A percentile compares a stretch with the other conserved stretches of the same genome.
phyloP scores from a whole-genome alignment of 2,797 vertebrate genomes.

The Limnodromus scolopaceus region DNA sequence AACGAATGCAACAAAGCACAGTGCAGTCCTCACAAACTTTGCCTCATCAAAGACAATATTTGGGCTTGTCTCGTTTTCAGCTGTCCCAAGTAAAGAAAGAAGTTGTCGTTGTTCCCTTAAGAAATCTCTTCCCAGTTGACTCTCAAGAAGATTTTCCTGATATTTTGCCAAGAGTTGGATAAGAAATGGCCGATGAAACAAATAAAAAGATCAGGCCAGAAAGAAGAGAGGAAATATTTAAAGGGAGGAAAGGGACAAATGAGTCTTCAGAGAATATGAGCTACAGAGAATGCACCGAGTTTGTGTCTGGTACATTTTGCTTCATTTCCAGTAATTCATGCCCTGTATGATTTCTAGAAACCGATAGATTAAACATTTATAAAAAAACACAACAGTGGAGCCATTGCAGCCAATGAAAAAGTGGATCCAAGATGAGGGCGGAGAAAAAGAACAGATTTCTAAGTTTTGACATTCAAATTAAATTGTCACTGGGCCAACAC shows the following conservation, averaged over 20 bases:
- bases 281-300: constrained; percentile 6
- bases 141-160: constrained; percentile 18
- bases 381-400: background rate
- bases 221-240: constrained; percentile 48
- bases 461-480: background rate
- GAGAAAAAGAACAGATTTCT: background rate
- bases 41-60: background rate
- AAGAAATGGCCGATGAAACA: constrained; percentile 23
- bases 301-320: constrained; percentile 54
- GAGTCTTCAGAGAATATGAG: constrained; percentile 48
- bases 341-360: background rate
- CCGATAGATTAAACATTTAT: background rate
- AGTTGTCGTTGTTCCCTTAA: background rate
- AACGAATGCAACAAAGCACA: background rate
- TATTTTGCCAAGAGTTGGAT: constrained; percentile 13
- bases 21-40: background rate
- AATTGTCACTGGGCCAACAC: background rate
- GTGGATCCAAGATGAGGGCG: background rate
- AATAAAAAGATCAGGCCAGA: constrained; percentile 17
- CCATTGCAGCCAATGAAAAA: background rate
- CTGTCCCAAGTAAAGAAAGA: background rate
- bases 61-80: background rate
- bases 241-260: constrained; percentile 37
- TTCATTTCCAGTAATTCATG: constrained; percentile 33
- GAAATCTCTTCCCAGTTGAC: background rate